Base-by-base conservation (phyloP, 2,113 vertebrate genomes). In the Dasypus novemcinctus region DNA sequence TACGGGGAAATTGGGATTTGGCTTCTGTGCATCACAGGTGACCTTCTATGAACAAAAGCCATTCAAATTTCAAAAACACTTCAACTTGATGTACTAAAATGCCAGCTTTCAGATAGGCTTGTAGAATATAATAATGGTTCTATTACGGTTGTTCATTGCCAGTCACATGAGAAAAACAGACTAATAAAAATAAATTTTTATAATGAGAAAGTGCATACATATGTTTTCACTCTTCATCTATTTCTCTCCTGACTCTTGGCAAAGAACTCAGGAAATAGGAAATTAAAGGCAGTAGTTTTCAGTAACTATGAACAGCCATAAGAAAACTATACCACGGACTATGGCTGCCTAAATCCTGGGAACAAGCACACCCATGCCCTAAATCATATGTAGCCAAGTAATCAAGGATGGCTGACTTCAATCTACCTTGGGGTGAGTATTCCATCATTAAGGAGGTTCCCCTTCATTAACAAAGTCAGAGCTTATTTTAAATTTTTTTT, bases 11-110 rank as follows among this genome's bases (percentile, higher is more conserved):
- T n/a, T 38, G 29, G 78, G 93, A 74, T 49, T 4, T 11, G 5
- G 79, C 76, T 52, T 87, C 82, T 14, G 4, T 4, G 25, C 29
- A 49, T 29, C 14, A 12, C 78, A 36, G 2, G 31, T 79, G 91
- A 95, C 82, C 88, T 83, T 64, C 82, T 33, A 17, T 2, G 43
- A 96, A 95, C 63, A 95, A 95, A 96, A 80, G 89, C 89, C 64
- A 38, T 46, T 87, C 49, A 57, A 69, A 82, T 66, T 93, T 93
- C 78, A 78, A 75, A 91, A 93, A 63, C 46, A 78, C 81, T 95
- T 74, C 54, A 82, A 36, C 49, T 20, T 1, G 17, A 91, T 86
- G 72, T 36, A 80, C 61, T 41, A 81, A 66, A 92, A 87, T 85
- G 90, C 81, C 4, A 23, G 72, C 72, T 80, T 87, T 81, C 66